These are phyloP conservation scores for Perca flavescens DNA, from an alignment of 2,113 vertebrate species.

Conservation along the genomic window DNA sequence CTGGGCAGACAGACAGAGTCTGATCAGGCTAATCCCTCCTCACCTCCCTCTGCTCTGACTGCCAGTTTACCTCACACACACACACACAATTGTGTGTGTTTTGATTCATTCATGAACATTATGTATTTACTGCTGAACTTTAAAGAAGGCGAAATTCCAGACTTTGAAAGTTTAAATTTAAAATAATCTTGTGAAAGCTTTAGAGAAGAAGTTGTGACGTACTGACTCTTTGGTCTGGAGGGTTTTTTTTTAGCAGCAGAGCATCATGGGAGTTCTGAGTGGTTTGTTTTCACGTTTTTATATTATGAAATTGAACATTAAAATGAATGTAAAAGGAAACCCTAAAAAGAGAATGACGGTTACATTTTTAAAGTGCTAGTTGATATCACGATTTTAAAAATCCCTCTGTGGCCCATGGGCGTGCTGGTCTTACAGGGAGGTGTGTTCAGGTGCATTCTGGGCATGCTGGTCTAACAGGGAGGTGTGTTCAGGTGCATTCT, in stretches of 20 bases:
- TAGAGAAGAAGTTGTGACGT: background rate
- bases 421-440: no score
- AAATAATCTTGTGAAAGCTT: background rate
- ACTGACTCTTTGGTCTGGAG: background rate
- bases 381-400: no score
- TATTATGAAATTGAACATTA: no score
- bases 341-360: no score
- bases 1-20: slow-evolving; percentile 64
- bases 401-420: no score
- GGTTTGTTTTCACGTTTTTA: no score
- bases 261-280: no score
- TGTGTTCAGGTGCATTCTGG: no score
- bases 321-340: no score
- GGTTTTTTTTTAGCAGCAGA: background rate
- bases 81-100: background rate
- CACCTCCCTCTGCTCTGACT: slow-evolving; percentile 57
- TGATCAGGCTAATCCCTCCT: slow-evolving; percentile 81
- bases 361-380: no score
- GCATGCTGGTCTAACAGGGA: no score
- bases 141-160: slow-evolving; percentile 1
- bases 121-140: background rate
- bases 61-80: slow-evolving; percentile 33
- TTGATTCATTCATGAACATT: slow-evolving; percentile 8
- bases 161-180: background rate
- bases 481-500: no score